phyloP scores from a whole-genome alignment of 2,888 invertebrate species.

The Mythimna pallens region DNA sequence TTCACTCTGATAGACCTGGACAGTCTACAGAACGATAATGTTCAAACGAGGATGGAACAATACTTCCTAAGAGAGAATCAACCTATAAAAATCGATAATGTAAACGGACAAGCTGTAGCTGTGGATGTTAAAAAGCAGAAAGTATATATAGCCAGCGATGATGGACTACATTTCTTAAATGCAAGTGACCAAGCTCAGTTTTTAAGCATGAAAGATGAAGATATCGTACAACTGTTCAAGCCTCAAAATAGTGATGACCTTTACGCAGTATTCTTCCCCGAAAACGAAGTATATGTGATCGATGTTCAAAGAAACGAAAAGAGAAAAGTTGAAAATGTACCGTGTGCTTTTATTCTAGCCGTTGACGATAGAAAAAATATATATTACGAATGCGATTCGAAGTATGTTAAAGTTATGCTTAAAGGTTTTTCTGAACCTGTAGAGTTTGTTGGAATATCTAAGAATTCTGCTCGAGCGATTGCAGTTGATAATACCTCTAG shows the following conservation, averaged over 20 bases:
- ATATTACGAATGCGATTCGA: constrained; percentile 86
- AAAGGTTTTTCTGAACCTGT: constrained; percentile 85
- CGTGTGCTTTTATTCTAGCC: constrained; percentile 84
- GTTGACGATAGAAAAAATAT: constrained; percentile 83
- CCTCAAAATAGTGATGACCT: constrained; percentile 75
- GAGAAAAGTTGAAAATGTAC: constrained; percentile 77
- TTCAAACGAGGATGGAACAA: constrained; percentile 87
- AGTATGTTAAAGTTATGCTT: constrained; percentile 84
- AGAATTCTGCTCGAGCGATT: constrained; percentile 83
- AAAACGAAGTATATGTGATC: constrained; percentile 81
- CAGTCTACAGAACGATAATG: constrained; percentile 81
- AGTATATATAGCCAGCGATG: constrained; percentile 83
- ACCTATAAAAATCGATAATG: constrained; percentile 80
- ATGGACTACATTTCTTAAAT: constrained; percentile 80
- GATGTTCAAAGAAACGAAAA: constrained; percentile 81
- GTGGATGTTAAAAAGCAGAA: constrained; percentile 77
- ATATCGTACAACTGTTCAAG: constrained; percentile 85
- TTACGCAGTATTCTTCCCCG: constrained; percentile 82
- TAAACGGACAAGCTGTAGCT: constrained; percentile 84
- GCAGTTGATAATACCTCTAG: constrained; percentile 73
- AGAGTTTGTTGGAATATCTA: constrained; percentile 84
- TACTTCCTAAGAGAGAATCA: constrained; percentile 79
- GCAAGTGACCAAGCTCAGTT: constrained; percentile 77
- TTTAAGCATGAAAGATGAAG: constrained; percentile 82
- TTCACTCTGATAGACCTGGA: constrained; percentile 86